Evolutionary conservation across 1,140 invertebrate species (phyloP).

Genomic region (Oedothorax gibbosus): DNA sequence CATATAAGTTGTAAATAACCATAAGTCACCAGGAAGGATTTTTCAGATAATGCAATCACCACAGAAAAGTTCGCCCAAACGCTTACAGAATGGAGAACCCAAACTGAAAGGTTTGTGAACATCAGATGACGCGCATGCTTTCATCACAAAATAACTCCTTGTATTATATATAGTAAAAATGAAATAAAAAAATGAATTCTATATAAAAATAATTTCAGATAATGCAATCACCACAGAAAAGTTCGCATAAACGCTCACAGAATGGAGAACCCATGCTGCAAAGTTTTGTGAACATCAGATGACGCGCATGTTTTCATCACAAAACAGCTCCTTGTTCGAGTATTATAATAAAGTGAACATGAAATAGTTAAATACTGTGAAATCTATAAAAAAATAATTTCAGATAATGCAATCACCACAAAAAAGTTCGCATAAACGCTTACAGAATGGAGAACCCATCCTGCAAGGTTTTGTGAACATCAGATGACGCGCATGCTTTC

Average conservation of each 20-base stretch:
- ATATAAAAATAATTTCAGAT: neutral
- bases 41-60: neutral
- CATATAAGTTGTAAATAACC: too few relatives aligned
- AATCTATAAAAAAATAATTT: neutral
- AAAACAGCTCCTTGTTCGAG: neutral
- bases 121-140: constrained; percentile 15
- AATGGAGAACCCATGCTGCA: neutral
- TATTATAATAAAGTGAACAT: too few relatives aligned
- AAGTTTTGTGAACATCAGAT: neutral
- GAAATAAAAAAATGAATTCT: too few relatives aligned
- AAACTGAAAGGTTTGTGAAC: neutral
- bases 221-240: neutral
- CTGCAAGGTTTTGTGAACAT: neutral
- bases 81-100: neutral
- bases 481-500: constrained; percentile 27
- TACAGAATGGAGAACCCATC: neutral
- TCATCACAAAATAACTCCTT: neutral
- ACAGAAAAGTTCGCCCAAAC: neutral
- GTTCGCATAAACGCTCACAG: neutral
- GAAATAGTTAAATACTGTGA: too few relatives aligned
- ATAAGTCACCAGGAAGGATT: too few relatives aligned
- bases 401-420: constrained; percentile 5
- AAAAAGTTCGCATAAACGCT: neutral
- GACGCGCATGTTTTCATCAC: constrained; percentile 23
- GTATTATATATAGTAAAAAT: too few relatives aligned